Base-by-base conservation (phyloP, 2,888 invertebrate species). In the Bombyx huttoni region DNA sequence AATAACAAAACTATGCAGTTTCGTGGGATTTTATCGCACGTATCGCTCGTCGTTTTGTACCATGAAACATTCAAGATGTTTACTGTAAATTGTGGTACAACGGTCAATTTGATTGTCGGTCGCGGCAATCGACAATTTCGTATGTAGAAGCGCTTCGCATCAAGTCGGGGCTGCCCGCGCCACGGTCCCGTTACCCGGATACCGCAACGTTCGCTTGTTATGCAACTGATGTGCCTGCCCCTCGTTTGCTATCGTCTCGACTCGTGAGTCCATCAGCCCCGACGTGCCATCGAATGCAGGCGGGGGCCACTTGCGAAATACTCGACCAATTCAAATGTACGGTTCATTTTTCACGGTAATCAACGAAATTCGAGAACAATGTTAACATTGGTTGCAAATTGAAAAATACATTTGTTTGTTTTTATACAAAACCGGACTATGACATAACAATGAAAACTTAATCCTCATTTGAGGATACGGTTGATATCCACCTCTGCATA, bases 121-220 rank as follows among this genome's bases (percentile, higher is more conserved):
- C 56, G 60, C 62, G 64, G 68, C 64, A 63, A 59, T 60, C 24
- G 60, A 63, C 64, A 63, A 62, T 68, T 70, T 64, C 71, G 63
- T 63, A 67, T 65, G 61, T 59, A 54, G 63, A 64, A 66, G 59
- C 61, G 67, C 59, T 56, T 64, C 56, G 64, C 40, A 40, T 40
- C 40, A 40, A 56, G 60, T 56, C 58, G 61, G 57, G 61, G 61
- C 63, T 65, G 66, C 70, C 62, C 72, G 65, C 67, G 60, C 67
- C 67, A 61, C 59, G 58, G 70, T 81, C 73, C 85, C 85, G 84
- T 85, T 85, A 86, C 67, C 70, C 81, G 84, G 80, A 84, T 70
- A 67, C 75, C 74, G 70, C 57, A 60, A 66, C 69, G 72, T 71
- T 64, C 74, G 78, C 78, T 84, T 75, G 77, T 85, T 84, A 84